Evolutionary conservation across 2,888 invertebrate genomes (phyloP), one percentile per base, ranked within the genome.

Genomic region (Hirtodrosophila confusa): DNA sequence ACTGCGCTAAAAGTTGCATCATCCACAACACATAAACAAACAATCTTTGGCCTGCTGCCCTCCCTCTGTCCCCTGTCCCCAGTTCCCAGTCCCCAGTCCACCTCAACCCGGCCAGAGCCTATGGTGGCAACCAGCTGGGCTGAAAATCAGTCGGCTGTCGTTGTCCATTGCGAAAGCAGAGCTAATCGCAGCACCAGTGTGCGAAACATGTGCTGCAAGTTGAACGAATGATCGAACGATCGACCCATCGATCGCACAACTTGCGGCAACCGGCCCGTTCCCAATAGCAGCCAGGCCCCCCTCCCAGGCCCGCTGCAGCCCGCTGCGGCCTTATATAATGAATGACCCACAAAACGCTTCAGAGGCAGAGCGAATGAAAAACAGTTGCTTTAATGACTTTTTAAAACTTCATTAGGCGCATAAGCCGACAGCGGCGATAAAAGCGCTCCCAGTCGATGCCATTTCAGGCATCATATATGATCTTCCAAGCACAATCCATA

Each of bases 351-450:
- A 84, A 71, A 75, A 47, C 27, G 60, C 36, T 45, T 44, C 37
- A 37, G 36, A 27, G 54, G 43, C 61, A 53, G 54, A 63, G 54
- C 69, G 48, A 72, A 70, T 75, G 33, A 49, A 69, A 83, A 69
- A 68, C 69, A 63, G 78, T 78, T 69, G 78, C 64, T 56, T 69
- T 86, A 86, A 84, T 80, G 87, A 74, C 78, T 84, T 84, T 71
- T 80, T 54, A 44, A 80, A 75, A 78, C 75, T 86, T 84, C 68
- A 79, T 77, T 79, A 76, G 73, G 57, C 69, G 11, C 69, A 53
- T 50, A 61, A 61, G 49, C 45, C 55, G 49, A 49, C 47, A 60
- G 54, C 10, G 24, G 31, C 57, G 64, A 53, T 58, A 56, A 69
- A 58, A 56, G 36, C 39, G 44, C 23, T 44, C 29, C 29, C 57